These are phyloP conservation scores for Melanchra persicariae DNA, from an alignment of 2,888 invertebrate species.

Conservation along the genomic window DNA sequence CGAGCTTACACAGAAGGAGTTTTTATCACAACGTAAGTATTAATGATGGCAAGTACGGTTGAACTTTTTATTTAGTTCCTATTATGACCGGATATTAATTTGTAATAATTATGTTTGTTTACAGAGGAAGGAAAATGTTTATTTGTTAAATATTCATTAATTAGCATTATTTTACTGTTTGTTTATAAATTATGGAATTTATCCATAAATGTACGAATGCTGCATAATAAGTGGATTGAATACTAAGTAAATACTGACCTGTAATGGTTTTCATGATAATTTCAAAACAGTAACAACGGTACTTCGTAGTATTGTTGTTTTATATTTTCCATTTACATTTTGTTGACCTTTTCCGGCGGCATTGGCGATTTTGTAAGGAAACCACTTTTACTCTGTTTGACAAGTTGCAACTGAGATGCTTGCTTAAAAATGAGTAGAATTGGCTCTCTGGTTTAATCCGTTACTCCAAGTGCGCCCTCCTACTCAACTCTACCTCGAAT, in stretches of 20 bases:
- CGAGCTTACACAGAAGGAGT: no score
- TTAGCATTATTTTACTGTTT: background rate
- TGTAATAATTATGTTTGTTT: background rate
- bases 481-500: no score
- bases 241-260: conserved; percentile 3
- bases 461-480: no score
- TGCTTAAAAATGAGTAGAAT: no score
- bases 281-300: background rate
- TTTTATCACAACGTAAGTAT: no score
- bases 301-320: background rate
- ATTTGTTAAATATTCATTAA: conserved; percentile 3
- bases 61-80: background rate
- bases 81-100: conserved; percentile 1
- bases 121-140: conserved; percentile 14
- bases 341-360: background rate
- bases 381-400: no score
- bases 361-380: background rate
- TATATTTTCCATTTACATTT: background rate
- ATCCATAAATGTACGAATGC: background rate
- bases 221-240: background rate
- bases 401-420: no score
- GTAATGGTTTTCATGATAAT: background rate
- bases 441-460: no score
- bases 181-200: background rate
- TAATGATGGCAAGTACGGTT: no score